A percentile compares a stretch with the other conserved stretches of the same genome.
Evolutionary conservation across 2,888 invertebrate species (phyloP).

Genomic region (Furcula furcula): DNA sequence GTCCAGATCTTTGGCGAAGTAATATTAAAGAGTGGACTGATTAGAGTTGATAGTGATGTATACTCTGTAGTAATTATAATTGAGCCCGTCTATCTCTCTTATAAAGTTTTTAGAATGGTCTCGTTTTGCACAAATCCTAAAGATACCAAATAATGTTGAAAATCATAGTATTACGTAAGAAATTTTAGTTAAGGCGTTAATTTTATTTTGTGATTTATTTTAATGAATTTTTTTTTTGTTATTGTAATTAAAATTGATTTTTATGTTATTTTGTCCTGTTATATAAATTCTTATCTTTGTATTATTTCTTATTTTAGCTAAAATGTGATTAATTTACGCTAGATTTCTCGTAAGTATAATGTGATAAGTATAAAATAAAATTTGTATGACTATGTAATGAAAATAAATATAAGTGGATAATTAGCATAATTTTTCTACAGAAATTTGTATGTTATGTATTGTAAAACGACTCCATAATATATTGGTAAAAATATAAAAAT

Average conservation of each 20-base stretch:
- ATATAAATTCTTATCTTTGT: conserved; percentile 4
- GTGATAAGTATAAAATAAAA: conserved; percentile 17
- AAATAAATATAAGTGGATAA: conserved; percentile 16
- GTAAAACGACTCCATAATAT: conserved; percentile 34
- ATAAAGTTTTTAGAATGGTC: too few relatives aligned
- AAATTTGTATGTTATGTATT: conserved; percentile 34
- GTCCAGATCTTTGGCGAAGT: too few relatives aligned
- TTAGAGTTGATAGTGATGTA: too few relatives aligned
- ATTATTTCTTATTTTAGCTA: conserved; percentile 4
- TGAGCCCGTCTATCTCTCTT: too few relatives aligned
- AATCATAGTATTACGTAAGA: conserved; percentile 37
- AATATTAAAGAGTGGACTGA: too few relatives aligned
- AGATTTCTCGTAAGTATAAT: conserved; percentile 20
- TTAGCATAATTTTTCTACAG: conserved; percentile 41
- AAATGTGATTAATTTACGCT: conserved; percentile 14
- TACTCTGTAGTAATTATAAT: too few relatives aligned
- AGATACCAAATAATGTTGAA: conserved; percentile 22
- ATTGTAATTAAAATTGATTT: not conserved
- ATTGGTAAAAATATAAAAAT: conserved; percentile 28
- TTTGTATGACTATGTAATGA: conserved; percentile 13
- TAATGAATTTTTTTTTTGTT: not conserved
- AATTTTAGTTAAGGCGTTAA: conserved; percentile 13
- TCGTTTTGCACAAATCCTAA: not conserved
- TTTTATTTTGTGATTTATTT: conserved; percentile 5
- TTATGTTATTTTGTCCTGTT: conserved; percentile 3